phyloP scores from a whole-genome alignment of 1,140 invertebrate species.

The Rhyzopertha dominica region DNA sequence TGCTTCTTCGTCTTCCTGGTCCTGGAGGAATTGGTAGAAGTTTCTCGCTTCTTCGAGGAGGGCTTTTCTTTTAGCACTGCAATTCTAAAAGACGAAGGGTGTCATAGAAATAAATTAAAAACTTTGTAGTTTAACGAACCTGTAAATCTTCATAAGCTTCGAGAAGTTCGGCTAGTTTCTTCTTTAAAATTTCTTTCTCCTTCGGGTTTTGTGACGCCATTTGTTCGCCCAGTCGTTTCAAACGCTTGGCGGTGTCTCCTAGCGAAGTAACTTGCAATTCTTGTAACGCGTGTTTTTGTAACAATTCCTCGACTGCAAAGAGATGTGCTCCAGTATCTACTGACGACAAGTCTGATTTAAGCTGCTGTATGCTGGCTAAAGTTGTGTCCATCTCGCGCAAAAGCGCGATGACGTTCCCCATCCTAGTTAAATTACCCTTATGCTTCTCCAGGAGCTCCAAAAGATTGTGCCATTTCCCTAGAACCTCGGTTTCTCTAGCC shows the following conservation, averaged over 20 bases:
- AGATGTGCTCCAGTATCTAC: conserved; percentile 89
- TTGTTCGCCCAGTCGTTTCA: conserved; percentile 64
- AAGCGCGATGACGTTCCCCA: conserved; percentile 76
- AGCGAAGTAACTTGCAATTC: conserved; percentile 85
- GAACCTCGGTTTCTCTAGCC: conserved; percentile 78
- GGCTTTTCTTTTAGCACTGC: conserved; percentile 68
- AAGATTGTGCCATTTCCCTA: conserved; percentile 82
- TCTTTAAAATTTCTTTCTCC: conserved; percentile 34
- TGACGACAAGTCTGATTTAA: conserved; percentile 77
- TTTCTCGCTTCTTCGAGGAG: conserved; percentile 86
- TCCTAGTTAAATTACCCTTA: conserved; percentile 68
- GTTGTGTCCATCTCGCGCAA: conserved; percentile 91
- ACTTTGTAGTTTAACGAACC: conserved; percentile 14
- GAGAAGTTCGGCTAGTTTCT: conserved; percentile 35
- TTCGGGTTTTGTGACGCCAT: conserved; percentile 36
- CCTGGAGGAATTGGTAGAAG: conserved; percentile 93
- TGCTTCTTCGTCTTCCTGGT: conserved; percentile 79
- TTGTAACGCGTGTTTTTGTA: conserved; percentile 88
- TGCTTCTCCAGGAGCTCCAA: conserved; percentile 82
- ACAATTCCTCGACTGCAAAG: conserved; percentile 85
- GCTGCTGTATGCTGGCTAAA: conserved; percentile 70
- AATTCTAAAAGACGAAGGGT: conserved; percentile 20
- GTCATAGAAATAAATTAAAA: background rate
- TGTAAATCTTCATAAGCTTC: conserved; percentile 36
- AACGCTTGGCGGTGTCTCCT: conserved; percentile 73